Conservation (phyloP, 2,113 vertebrate genomes). For the Monarcha castaneiventris region DNA sequence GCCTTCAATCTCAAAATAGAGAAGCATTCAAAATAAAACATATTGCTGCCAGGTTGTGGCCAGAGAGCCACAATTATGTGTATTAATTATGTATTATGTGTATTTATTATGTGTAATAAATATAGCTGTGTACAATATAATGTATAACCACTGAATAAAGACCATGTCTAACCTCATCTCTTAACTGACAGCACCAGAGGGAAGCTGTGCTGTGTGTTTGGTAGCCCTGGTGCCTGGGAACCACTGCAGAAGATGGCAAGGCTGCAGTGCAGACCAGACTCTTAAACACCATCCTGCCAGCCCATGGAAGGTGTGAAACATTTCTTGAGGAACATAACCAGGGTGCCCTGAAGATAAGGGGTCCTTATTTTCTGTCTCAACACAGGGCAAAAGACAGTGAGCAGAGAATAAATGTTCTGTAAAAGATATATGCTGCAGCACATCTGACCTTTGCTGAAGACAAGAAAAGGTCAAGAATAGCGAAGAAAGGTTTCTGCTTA, state of each 20-base stretch:
- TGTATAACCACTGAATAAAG: not conserved
- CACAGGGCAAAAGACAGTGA: not conserved
- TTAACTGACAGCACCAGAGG: not conserved
- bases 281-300: not conserved
- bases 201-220: not conserved
- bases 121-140: not conserved
- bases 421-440: conserved; percentile 8
- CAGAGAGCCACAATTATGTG: too few relatives aligned
- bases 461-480: conserved; percentile 38
- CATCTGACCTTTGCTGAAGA: conserved; percentile 49
- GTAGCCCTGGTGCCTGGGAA: not conserved
- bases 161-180: not conserved
- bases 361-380: not conserved
- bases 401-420: not conserved
- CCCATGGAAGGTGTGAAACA: not conserved
- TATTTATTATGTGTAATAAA: not conserved
- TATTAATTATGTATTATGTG: too few relatives aligned
- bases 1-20: not conserved
- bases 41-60: not conserved
- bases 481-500: conserved; percentile 29
- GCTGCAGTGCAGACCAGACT: not conserved
- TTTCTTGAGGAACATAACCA: not conserved
- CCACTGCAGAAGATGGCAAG: not conserved
- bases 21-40: not conserved
- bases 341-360: not conserved